Evolutionary conservation across 2,113 vertebrate genomes (phyloP), one percentile per base, ranked within the genome.

Genomic region (Hiodon tergisus): DNA sequence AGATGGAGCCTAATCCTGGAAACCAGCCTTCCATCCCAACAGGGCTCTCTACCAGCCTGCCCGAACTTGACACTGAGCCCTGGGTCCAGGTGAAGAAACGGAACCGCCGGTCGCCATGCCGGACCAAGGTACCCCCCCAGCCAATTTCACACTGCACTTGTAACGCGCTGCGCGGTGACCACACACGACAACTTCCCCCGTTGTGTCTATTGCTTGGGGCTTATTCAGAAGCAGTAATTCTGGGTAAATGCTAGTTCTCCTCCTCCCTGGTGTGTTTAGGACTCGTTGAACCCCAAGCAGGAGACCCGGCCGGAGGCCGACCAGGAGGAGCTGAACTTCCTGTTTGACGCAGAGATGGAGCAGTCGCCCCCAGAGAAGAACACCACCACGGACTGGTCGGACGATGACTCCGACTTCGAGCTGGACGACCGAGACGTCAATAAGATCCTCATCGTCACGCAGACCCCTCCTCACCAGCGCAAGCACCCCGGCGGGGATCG

Each of bases 81-180:
- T 98, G 97, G 96, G 98, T 98, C 61, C 96, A 98, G 86, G 96
- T 98, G 67, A 98, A 98, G 89, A 98, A 97, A 87, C 91, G 96
- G 73, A 95, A 96, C 52, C 86, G 96, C 14, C 94, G 95, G 0
- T 96, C 96, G 0, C 96, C 95, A 0, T 93, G 93, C 67, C 91
- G 91, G 79, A 92, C 94, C 61, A 96, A 94, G 94, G 95, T 95
- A 78, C 62, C 74, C 46, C n/a, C 67, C 17, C 60, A 6, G 6
- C 5, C 16, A 67, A 46, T 0, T 17, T 31, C 58, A 62, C 13
- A 3, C 47, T 31, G 8, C 3, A 6, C 46, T n/a, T 46, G 17
- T 3, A 31, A 8, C 17, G 61, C n/a, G 3, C 11, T 46, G 3
- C 16, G 13, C 46, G 31, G 31, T 2, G 31, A 31, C 31, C 31